Conservation (phyloP, 2,113 vertebrate species). For the Heterochromis multidens region DNA sequence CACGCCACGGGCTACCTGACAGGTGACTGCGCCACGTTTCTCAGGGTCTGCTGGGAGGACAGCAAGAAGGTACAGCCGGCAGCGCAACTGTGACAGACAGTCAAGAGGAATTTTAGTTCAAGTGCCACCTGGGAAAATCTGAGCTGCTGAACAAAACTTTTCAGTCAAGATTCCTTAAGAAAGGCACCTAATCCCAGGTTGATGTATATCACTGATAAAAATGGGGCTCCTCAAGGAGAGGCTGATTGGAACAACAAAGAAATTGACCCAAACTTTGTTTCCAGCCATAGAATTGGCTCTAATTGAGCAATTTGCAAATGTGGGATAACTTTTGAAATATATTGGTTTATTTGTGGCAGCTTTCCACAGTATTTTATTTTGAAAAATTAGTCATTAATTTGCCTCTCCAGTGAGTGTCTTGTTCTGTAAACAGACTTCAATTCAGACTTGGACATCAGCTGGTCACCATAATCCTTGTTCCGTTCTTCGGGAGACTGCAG, state of each 20-base stretch:
- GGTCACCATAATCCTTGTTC: background rate
- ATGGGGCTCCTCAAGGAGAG: background rate
- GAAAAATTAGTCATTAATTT: background rate
- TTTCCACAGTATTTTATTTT: background rate
- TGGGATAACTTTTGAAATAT: background rate
- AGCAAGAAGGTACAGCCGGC: background rate
- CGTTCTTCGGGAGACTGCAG: background rate
- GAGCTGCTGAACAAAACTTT: too few relatives aligned
- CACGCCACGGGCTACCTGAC: slow-evolving; percentile 5
- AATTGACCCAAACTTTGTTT: background rate
- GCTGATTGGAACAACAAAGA: background rate
- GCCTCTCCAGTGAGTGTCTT: background rate
- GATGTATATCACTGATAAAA: background rate
- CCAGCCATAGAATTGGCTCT: background rate
- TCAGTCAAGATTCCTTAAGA: too few relatives aligned
- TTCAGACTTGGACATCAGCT: too few relatives aligned
- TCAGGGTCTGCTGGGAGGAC: background rate
- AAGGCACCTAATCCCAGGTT: background rate
- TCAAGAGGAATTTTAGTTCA: background rate
- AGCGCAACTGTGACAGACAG: background rate
- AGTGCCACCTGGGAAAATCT: too few relatives aligned
- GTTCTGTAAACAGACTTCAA: too few relatives aligned
- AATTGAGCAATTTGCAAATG: background rate
- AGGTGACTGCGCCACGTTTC: background rate
- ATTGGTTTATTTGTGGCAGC: too few relatives aligned